Conservation (phyloP, 2,888 invertebrate genomes). For the Zele albiditarsus region DNA sequence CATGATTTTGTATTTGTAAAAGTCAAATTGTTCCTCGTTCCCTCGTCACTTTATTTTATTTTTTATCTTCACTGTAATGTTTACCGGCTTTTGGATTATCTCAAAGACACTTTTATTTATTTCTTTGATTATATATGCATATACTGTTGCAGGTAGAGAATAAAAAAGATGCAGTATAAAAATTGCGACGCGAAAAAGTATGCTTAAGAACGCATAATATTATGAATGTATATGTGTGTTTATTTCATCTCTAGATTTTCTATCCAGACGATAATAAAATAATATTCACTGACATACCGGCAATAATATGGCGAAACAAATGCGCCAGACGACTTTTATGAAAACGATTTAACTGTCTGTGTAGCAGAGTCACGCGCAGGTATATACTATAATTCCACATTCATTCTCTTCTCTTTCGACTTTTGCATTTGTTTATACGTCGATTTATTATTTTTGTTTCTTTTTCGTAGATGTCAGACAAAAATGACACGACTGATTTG, state of each 20-base stretch:
- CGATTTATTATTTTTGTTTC: not conserved
- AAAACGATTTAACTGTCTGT: constrained; percentile 60
- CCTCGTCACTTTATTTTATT: constrained; percentile 5
- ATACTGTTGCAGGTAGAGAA: not conserved
- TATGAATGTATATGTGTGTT: not conserved
- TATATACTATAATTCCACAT: not conserved
- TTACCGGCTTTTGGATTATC: constrained; percentile 5
- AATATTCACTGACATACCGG: constrained; percentile 58
- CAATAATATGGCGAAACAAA: constrained; percentile 71
- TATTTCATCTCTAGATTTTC: not conserved
- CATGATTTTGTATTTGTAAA: not conserved
- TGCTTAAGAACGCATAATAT: not conserved
- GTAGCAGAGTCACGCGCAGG: not conserved
- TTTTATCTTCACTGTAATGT: not conserved
- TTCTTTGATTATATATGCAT: not conserved
- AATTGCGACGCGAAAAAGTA: not conserved
- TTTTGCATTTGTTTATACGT: not conserved
- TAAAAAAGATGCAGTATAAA: not conserved
- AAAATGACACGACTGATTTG: too few relatives aligned
- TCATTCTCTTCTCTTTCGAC: not conserved
- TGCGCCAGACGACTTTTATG: constrained; percentile 73
- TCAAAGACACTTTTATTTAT: constrained; percentile 5
- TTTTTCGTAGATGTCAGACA: not conserved
- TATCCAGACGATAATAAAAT: constrained; percentile 63
- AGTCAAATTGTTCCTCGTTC: not conserved